Evolutionary conservation across 2,888 invertebrate species (phyloP), one percentile per base, ranked within the genome.

Genomic region (Amphiduros pacificus): DNA sequence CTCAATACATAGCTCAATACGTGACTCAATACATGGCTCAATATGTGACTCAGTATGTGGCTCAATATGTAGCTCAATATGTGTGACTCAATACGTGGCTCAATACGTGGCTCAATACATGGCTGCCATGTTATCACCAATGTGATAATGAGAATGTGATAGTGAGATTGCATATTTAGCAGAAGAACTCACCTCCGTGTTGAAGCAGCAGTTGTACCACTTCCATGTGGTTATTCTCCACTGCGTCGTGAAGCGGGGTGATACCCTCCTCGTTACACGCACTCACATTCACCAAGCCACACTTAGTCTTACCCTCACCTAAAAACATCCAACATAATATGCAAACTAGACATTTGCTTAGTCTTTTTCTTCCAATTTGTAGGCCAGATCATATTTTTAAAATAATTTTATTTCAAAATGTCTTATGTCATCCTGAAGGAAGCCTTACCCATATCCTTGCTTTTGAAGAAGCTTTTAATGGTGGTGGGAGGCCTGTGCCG

Each of bases 171-270:
- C 17, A 36, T 36, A n/a, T n/a, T n/a, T n/a, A n/a, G n/a, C n/a
- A n/a, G n/a, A n/a, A n/a, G n/a, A 14, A 32, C 60, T 27, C 14
- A 73, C 79, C 90, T 48, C 88, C 87, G 72, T 87, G 81, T 24
- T 81, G 82, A 0, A 90, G 82, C 2, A 91, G 80, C 60, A 88
- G 82, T 50, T 83, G 78, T 0, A 86, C 86, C 29, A 88, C 85
- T 22, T 85, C 83, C 17, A 77, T 62, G 53, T 83, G 79, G 44
- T 86, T 83, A 40, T 81, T 84, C 28, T 84, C 70, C 0, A 87
- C 85, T 5, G 90, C 89, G 74, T 89, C 89, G 66, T 90, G 90
- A 50, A 90, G 80, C 0, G 90, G 87, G 11, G 89, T 90, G 68
- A 87, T 87, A 36, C 87, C 87, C 0, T 86, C 80, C 32, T 75